Conservation (phyloP, 2,888 invertebrate species). For the Hecatera dysodea region DNA sequence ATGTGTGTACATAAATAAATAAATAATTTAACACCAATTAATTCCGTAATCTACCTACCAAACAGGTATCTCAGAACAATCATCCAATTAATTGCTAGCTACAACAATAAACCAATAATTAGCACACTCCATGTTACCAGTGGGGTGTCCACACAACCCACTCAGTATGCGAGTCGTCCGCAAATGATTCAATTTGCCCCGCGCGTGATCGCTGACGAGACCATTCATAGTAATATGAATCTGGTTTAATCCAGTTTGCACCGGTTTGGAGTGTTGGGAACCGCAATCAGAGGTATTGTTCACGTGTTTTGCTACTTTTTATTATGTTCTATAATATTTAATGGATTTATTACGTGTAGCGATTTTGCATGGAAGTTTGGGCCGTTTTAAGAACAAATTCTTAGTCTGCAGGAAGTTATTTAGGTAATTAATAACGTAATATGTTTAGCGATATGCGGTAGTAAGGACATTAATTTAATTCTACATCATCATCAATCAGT, state of each 20-base stretch:
- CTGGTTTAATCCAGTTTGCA: constrained; percentile 57
- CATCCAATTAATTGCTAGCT: not conserved
- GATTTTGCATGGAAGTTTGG: not conserved
- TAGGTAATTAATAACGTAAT: not conserved
- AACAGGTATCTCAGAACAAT: constrained; percentile 7
- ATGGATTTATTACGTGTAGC: constrained; percentile 1
- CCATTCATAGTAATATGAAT: constrained; percentile 48
- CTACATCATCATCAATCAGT: too few species aligned
- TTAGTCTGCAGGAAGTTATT: not conserved
- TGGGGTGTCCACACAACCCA: constrained; percentile 37
- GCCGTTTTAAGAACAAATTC: not conserved
- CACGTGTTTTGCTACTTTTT: constrained; percentile 7
- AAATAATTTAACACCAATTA: not conserved
- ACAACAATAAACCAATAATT: constrained; percentile 34
- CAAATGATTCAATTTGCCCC: constrained; percentile 52
- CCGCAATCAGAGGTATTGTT: constrained; percentile 64
- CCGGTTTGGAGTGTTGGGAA: constrained; percentile 34
- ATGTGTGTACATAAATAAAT: too few species aligned
- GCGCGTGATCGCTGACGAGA: constrained; percentile 58
- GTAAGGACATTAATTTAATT: too few species aligned
- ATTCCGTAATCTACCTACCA: not conserved
- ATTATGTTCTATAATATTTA: constrained; percentile 10
- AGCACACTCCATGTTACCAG: not conserved
- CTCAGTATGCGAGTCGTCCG: constrained; percentile 46
- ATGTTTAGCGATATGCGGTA: too few species aligned